Evolutionary conservation across 1,140 invertebrate genomes (phyloP).

Genomic region (Hyles vespertilio): DNA sequence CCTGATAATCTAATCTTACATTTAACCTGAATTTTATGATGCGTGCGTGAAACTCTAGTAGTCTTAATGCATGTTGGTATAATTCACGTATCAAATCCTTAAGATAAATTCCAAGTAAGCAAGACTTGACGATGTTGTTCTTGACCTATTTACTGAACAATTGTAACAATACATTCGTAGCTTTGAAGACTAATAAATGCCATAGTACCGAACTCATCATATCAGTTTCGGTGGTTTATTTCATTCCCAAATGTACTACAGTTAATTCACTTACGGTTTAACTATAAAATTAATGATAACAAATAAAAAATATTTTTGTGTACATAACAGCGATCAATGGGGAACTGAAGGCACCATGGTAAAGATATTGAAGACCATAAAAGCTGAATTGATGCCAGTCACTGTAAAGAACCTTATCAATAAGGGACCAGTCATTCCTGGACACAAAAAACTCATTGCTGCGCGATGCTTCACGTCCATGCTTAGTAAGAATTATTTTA

Average conservation of each 20-base stretch:
- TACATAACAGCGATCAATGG: constrained; percentile 49
- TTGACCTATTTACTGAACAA: too few relatives aligned
- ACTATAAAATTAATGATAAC: not conserved
- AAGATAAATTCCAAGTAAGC: too few relatives aligned
- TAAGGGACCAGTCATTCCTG: constrained; percentile 32
- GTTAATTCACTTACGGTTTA: too few relatives aligned
- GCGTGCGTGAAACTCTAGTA: too few relatives aligned
- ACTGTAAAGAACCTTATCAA: constrained; percentile 27
- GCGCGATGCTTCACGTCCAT: constrained; percentile 56
- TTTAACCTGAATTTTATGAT: too few relatives aligned
- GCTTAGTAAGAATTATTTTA: constrained; percentile 44
- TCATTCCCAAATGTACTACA: too few relatives aligned
- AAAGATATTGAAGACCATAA: constrained; percentile 33
- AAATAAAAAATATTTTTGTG: not conserved
- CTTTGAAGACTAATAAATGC: too few relatives aligned
- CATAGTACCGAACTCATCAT: not conserved
- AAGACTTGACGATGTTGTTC: too few relatives aligned
- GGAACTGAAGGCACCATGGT: constrained; percentile 53
- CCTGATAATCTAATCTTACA: too few relatives aligned
- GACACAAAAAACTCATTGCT: constrained; percentile 30
- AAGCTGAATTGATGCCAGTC: constrained; percentile 17
- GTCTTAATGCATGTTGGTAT: too few relatives aligned
- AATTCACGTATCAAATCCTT: too few relatives aligned
- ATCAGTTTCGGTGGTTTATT: not conserved
- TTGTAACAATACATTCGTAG: too few relatives aligned